Conservation (phyloP, 1,140 invertebrate genomes). For the Drosophila mojavensis region DNA sequence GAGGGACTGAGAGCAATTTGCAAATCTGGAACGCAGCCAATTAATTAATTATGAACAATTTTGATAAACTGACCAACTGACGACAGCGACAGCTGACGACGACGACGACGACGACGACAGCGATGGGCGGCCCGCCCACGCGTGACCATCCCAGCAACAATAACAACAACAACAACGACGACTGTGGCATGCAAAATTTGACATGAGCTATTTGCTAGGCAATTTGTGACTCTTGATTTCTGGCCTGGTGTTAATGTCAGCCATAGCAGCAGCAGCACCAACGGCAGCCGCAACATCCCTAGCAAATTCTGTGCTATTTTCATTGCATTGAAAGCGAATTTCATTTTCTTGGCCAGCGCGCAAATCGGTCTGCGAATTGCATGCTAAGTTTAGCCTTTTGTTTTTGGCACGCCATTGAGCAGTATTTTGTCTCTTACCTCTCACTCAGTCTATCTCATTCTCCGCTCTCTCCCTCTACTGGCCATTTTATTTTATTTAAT, state of each 20-base stretch:
- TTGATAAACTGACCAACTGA: constrained; percentile 70
- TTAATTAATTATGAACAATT: constrained; percentile 83
- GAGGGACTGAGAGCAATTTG: constrained; percentile 62
- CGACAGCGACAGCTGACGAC: constrained; percentile 29
- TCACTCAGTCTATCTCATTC: constrained; percentile 7
- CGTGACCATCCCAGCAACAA: constrained; percentile 44
- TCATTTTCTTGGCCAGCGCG: constrained; percentile 43
- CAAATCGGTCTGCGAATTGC: constrained; percentile 48
- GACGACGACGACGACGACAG: constrained; percentile 14
- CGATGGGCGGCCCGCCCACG: constrained; percentile 52
- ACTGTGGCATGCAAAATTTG: constrained; percentile 64
- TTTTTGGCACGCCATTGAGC: constrained; percentile 81
- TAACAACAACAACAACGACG: constrained; percentile 23
- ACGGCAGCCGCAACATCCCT: constrained; percentile 11
- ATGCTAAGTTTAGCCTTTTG: constrained; percentile 82
- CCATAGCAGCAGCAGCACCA: constrained; percentile 13
- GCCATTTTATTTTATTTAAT: not conserved
- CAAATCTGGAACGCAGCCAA: constrained; percentile 80
- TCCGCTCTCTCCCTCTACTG: constrained; percentile 2
- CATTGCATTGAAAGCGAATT: constrained; percentile 67
- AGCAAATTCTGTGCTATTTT: constrained; percentile 67
- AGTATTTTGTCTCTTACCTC: constrained; percentile 52
- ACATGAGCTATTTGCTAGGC: constrained; percentile 53
- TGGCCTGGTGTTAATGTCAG: constrained; percentile 67
- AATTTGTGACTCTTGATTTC: constrained; percentile 42